Conservation (phyloP, 2,797 vertebrate genomes). For the Jordanella pulchra region DNA sequence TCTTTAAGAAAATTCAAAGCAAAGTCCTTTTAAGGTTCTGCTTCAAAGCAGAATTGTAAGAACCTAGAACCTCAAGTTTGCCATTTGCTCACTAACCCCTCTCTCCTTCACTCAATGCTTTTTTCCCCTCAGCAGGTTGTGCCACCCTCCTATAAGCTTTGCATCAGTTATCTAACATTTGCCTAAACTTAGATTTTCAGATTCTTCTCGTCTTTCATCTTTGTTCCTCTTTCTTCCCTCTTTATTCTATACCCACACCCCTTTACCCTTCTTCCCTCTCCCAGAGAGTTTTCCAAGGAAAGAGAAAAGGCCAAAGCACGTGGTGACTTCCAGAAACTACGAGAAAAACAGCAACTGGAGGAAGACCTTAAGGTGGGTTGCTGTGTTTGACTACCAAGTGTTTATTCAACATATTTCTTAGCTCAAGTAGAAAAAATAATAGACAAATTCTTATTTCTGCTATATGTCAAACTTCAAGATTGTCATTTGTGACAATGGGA, state of each 20-base stretch:
- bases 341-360: slow-evolving; percentile 97
- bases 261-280: slow-evolving; percentile 32
- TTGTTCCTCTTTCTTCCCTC: slow-evolving; percentile 43
- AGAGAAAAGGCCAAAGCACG: slow-evolving; percentile 97
- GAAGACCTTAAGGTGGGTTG: slow-evolving; percentile 86
- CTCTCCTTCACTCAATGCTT: slow-evolving; percentile 30
- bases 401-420: neutral
- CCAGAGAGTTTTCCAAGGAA: slow-evolving; percentile 98
- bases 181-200: slow-evolving; percentile 35
- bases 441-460: too few relatives aligned
- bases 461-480: too few relatives aligned
- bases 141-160: slow-evolving; percentile 21
- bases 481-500: too few relatives aligned
- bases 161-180: slow-evolving; percentile 16
- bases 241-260: slow-evolving; percentile 51
- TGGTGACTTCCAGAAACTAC: slow-evolving; percentile 96
- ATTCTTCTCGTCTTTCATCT: slow-evolving; percentile 33
- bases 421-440: too few relatives aligned
- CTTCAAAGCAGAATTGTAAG: slow-evolving; percentile 1
- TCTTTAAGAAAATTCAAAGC: neutral
- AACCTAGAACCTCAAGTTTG: slow-evolving; percentile 17
- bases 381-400: neutral
- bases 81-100: slow-evolving; percentile 59
- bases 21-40: slow-evolving; percentile 1
- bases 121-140: slow-evolving; percentile 56